A percentile compares a stretch with the other conserved stretches of the same genome.
Evolutionary conservation across 92 coral and sea anemone genomes (phyloP).

Genomic region (Zoanthus sociatus): DNA sequence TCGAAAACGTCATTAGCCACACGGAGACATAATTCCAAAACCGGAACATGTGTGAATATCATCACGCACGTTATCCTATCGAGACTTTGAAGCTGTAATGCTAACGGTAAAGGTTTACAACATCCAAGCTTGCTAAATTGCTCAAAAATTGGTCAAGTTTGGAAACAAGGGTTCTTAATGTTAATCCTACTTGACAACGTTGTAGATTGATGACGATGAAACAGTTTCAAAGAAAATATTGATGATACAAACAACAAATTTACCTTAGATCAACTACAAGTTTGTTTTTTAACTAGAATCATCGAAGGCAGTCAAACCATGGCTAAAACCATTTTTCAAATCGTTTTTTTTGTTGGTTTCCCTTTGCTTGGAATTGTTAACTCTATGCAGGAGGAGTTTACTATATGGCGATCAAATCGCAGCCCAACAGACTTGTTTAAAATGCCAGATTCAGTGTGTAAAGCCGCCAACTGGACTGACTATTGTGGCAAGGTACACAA

Average conservation of each 20-base stretch:
- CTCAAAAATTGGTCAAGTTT: neutral
- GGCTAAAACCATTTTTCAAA: neutral
- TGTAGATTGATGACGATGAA: neutral
- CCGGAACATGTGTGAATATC: no score
- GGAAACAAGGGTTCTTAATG: neutral
- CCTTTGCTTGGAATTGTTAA: neutral
- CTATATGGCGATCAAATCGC: neutral
- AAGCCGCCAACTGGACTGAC: neutral
- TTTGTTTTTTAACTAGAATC: neutral
- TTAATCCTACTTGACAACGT: neutral
- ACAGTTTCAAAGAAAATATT: neutral
- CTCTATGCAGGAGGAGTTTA: neutral
- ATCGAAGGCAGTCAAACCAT: neutral
- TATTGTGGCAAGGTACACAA: neutral
- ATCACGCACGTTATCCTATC: no score
- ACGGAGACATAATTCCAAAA: no score
- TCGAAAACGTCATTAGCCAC: no score
- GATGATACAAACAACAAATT: neutral
- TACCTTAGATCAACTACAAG: neutral
- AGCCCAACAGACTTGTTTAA: neutral
- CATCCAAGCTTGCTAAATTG: neutral
- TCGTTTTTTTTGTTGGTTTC: neutral
- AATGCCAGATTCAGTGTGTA: neutral
- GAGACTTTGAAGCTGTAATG: neutral
- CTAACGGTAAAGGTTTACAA: neutral